Percentiles rank a stretch among this genome's conserved stretches.
Conservation (phyloP, 2,888 invertebrate genomes). For the Drosophila demipolita region DNA sequence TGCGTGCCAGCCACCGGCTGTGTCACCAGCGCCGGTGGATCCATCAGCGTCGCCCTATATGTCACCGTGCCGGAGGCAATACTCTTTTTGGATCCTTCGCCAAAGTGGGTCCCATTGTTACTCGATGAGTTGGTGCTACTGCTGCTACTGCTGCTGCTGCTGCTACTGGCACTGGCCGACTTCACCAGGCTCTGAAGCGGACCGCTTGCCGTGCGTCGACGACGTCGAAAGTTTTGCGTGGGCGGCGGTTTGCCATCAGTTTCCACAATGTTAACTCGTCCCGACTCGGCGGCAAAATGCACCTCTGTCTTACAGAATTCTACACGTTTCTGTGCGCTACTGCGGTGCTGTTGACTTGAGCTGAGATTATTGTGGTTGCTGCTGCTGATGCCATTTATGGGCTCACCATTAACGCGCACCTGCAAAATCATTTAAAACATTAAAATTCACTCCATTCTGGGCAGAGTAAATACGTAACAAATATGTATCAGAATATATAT, state of each 20-base stretch:
- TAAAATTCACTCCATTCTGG: not conserved
- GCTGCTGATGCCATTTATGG: conserved; percentile 22
- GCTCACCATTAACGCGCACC: conserved; percentile 82
- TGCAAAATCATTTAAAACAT: conserved; percentile 56
- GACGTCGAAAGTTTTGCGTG: conserved; percentile 91
- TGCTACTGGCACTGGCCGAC: conserved; percentile 76
- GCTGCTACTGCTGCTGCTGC: conserved; percentile 19
- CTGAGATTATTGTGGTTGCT: conserved; percentile 23
- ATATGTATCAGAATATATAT: no score
- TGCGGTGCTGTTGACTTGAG: conserved; percentile 56
- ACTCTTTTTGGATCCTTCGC: conserved; percentile 85
- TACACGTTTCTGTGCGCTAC: conserved; percentile 87
- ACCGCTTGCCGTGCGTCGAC: conserved; percentile 87
- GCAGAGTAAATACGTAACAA: not conserved
- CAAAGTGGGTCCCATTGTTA: conserved; percentile 87
- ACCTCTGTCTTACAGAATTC: conserved; percentile 95
- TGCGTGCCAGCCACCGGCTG: conserved; percentile 55
- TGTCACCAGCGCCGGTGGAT: conserved; percentile 60
- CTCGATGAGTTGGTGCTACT: conserved; percentile 37
- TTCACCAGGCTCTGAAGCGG: conserved; percentile 81
- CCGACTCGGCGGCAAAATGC: conserved; percentile 94
- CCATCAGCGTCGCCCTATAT: conserved; percentile 76
- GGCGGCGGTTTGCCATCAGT: conserved; percentile 95
- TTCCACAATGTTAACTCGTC: conserved; percentile 94
- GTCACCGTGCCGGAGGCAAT: conserved; percentile 73